Percentiles rank a stretch among this genome's conserved stretches.
Conservation (phyloP, 2,113 vertebrate species). For the Vombatus ursinus region DNA sequence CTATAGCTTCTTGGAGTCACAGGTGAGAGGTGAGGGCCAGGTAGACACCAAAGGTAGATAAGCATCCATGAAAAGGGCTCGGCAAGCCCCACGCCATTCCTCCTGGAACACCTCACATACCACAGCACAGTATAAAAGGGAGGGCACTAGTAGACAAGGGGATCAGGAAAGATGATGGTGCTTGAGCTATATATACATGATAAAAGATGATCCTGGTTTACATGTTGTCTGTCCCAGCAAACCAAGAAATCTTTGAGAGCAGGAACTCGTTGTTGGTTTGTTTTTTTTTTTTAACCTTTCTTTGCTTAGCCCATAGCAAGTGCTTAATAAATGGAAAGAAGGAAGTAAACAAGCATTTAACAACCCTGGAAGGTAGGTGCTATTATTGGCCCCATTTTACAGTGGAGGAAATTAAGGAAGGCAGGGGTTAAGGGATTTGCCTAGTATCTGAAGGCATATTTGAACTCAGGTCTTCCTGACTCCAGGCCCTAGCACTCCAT, state of each 20-base stretch:
- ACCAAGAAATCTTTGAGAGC: neutral
- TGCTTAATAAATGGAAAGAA: neutral
- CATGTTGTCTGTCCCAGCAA: neutral
- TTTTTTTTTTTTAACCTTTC: neutral
- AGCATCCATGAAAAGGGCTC: too few species aligned
- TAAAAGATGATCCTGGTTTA: neutral
- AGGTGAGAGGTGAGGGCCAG: too few species aligned
- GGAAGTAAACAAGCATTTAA: neutral
- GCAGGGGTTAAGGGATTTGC: neutral
- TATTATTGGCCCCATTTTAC: neutral
- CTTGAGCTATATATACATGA: neutral
- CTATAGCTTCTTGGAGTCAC: too few species aligned
- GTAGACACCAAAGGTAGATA: too few species aligned
- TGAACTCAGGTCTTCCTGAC: neutral
- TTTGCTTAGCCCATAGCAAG: neutral
- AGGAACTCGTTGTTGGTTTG: neutral
- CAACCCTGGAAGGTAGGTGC: too few species aligned
- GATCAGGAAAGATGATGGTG: neutral
- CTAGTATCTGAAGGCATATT: too few species aligned
- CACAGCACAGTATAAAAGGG: neutral
- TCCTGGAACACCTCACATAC: neutral
- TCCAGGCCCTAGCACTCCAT: neutral
- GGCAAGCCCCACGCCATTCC: too few species aligned
- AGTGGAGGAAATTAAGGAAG: neutral
- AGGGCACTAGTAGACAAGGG: neutral